phyloP scores from a whole-genome alignment of 1,140 invertebrate genomes.

The Elysia chlorotica region DNA sequence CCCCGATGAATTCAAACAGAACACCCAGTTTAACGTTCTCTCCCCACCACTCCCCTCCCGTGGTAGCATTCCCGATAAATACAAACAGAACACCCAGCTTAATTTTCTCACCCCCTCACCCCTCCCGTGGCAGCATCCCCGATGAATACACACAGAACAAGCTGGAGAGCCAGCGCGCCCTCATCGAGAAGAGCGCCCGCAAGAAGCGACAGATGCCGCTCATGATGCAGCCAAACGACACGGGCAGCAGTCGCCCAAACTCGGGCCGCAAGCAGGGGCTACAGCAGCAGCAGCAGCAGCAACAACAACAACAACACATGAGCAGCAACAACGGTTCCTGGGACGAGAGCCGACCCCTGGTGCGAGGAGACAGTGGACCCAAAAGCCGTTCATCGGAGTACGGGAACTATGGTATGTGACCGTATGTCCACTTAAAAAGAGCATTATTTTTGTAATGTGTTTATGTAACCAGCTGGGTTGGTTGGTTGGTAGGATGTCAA shows the following conservation, averaged over 20 bases:
- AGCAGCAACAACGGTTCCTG: too few relatives aligned
- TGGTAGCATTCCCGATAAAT: background rate
- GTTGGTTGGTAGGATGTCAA: too few relatives aligned
- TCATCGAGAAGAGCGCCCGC: constrained; percentile 26
- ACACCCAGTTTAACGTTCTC: background rate
- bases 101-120: background rate
- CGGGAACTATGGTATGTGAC: constrained; percentile 29
- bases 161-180: constrained; percentile 33
- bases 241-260: constrained; percentile 30
- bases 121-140: constrained; percentile 18
- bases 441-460: too few relatives aligned
- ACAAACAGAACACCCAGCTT: background rate
- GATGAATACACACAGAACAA: constrained; percentile 35
- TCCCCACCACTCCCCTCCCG: background rate
- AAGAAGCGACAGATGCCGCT: constrained; percentile 27
- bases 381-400: constrained; percentile 22
- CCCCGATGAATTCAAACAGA: background rate
- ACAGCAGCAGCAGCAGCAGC: too few relatives aligned
- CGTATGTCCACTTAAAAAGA: background rate
- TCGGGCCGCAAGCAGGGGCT: constrained; percentile 30
- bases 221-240: constrained; percentile 36
- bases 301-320: too few relatives aligned
- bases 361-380: constrained; percentile 18
- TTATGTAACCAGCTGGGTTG: too few relatives aligned
- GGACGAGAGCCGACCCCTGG: constrained; percentile 35